Percentiles rank a stretch among this genome's conserved stretches.
Evolutionary conservation across 1,140 invertebrate genomes (phyloP).

Genomic region (Drosophila asahinai): DNA sequence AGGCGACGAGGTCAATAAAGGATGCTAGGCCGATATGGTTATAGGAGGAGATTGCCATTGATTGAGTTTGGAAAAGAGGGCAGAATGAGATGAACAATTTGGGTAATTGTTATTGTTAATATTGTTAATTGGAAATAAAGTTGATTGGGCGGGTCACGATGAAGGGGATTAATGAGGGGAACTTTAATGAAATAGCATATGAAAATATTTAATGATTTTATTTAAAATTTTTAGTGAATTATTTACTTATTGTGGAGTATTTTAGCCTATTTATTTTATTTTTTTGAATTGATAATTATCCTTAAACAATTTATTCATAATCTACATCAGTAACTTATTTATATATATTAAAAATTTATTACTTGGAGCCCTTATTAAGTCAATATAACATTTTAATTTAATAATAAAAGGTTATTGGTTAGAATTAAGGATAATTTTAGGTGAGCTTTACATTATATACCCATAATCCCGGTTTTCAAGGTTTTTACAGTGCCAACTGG

Average conservation of each 20-base stretch:
- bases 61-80: constrained; percentile 17
- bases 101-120: constrained; percentile 50
- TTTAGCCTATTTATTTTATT: no score
- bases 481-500: neutral
- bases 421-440: neutral
- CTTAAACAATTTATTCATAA: no score
- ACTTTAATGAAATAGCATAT: no score
- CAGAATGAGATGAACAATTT: constrained; percentile 9
- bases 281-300: no score
- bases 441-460: neutral
- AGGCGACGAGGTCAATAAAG: constrained; percentile 41
- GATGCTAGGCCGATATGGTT: constrained; percentile 20
- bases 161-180: neutral
- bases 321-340: no score
- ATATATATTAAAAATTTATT: no score
- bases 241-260: no score
- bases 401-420: neutral
- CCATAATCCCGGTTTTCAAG: neutral
- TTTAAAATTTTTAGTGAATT: no score
- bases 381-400: no score
- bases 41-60: constrained; percentile 36
- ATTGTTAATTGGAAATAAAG: constrained; percentile 31
- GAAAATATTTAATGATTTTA: no score
- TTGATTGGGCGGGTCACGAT: neutral
- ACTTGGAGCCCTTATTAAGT: no score